Base-by-base conservation (phyloP, 2,797 vertebrate genomes). In the Danio albolineatus region DNA sequence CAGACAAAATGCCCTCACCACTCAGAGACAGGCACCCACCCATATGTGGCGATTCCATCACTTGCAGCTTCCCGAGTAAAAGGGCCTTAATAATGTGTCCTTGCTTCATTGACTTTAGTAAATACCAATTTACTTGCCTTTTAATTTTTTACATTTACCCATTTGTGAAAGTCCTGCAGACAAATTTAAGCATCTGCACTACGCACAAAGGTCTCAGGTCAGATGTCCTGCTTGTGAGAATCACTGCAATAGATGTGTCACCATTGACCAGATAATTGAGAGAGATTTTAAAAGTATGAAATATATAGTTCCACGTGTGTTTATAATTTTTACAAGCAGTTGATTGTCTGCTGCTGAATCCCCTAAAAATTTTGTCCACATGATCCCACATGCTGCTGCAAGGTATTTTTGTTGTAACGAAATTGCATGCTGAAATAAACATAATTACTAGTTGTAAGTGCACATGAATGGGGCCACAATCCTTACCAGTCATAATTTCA, bases 211-310 rank as follows among this genome's bases (percentile, higher is more conserved):
- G 28, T 28, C 28, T 28, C 3, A 28, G 3, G 28, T 28, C 1
- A 28, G 28, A 28, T 3, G 28, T 28, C 28, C 28, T 1, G 28
- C 28, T 28, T 28, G 28, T 48, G n/a, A 19, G 39, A 19, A 44
- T 28, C 44, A 66, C 61, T 66, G 21, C 44, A 48, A 13, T 66
- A 66, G 7, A 16, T 28, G 13, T 38, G 36, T 21, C 57, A 60
- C 14, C 28, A 60, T 28, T 60, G 59, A 13, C 59, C 13, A 39
- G 59, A 28, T 28, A 9, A 66, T 48, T 14, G 14, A 7, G 17
- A 28, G 14, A 19, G 13, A 8, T 66, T 19, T 48, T 66, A 48
- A 66, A 66, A 48, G 19, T 21, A 66, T 66, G 44, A 66, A 66
- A 66, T 66, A 13, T 12, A 48, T 48, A 36, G 28, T 48, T 36